Evolutionary conservation across 1,140 invertebrate genomes (phyloP), one percentile per base, ranked within the genome.

Genomic region (Oreohelix idahoensis): DNA sequence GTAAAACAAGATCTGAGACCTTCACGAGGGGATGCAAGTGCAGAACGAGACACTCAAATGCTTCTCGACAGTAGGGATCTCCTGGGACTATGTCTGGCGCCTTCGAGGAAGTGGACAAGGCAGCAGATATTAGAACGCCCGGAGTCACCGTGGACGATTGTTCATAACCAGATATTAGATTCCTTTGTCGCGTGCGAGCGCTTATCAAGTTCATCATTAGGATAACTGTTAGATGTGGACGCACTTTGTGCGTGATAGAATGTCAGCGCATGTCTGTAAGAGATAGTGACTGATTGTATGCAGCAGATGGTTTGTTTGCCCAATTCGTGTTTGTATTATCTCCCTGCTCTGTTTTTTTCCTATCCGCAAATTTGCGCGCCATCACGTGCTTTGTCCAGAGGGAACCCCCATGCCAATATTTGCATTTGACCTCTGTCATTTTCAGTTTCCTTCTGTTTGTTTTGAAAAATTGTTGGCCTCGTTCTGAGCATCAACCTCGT

Each of bases 191-290:
- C 38, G 71, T 73, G 71, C 4, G 5, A 26, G 17, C 38, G 36
- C 71, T 73, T 73, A 73, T 73, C 42, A 23, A 39, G 71, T 39
- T 73, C 36, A n/a, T 73, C 71, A 73, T 73, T 73, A 73, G 15
- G 71, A 73, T n/a, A 73, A 42, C 38, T 42, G 71, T 42, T 42
- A 38, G 11, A 13, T 66, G 63, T 66, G 63, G 63, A 66, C 2
- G n/a, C n/a, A 32, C 29, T 66, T 1, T 35, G 20, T 32, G 63
- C 8, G 29, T 23, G 11, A 66, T 17, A 32, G 63, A 66, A 66
- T 23, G 63, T 32, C 29, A 32, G n/a, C 63, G 29, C 29, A 17
- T 32, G n/a, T 66, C 11, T 66, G n/a, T 8, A 8, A 35, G 29
- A 66, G 29, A 66, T 32, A 8, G 63, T 29, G 63, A 13, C 53